phyloP scores from a whole-genome alignment of 2,113 vertebrate species.

The Callopanchax toddi region DNA sequence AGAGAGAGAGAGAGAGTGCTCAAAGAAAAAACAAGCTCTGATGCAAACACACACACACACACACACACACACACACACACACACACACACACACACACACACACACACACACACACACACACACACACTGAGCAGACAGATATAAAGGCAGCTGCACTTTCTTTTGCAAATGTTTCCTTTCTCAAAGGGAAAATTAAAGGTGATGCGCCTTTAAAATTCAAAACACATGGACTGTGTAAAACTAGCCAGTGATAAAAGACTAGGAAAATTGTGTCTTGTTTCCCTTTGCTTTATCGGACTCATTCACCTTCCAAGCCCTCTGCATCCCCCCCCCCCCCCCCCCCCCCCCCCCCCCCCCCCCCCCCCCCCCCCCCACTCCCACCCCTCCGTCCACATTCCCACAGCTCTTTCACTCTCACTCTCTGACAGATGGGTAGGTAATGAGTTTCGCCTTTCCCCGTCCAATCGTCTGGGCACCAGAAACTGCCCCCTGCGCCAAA shows the following conservation, averaged over 20 bases:
- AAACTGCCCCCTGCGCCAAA: constrained; percentile 76
- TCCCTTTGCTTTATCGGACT: constrained; percentile 52
- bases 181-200: constrained; percentile 50
- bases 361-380: not conserved
- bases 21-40: constrained; percentile 60
- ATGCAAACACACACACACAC: constrained; percentile 26
- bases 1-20: constrained; percentile 62
- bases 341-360: constrained; percentile 24
- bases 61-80: constrained; percentile 7
- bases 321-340: constrained; percentile 19
- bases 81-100: constrained; percentile 18
- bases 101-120: constrained; percentile 2
- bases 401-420: constrained; percentile 70
- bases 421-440: constrained; percentile 81
- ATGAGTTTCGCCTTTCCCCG: constrained; percentile 79
- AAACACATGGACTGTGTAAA: constrained; percentile 51
- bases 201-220: constrained; percentile 45
- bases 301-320: constrained; percentile 55
- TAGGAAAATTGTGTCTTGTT: constrained; percentile 43
- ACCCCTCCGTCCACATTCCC: constrained; percentile 67
- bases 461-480: constrained; percentile 78
- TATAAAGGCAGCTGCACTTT: constrained; percentile 60
- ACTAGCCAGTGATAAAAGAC: constrained; percentile 52
- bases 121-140: constrained; percentile 28
- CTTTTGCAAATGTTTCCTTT: constrained; percentile 44